phyloP scores from a whole-genome alignment of 2,888 invertebrate species.

The Drosophila antonietae region DNA sequence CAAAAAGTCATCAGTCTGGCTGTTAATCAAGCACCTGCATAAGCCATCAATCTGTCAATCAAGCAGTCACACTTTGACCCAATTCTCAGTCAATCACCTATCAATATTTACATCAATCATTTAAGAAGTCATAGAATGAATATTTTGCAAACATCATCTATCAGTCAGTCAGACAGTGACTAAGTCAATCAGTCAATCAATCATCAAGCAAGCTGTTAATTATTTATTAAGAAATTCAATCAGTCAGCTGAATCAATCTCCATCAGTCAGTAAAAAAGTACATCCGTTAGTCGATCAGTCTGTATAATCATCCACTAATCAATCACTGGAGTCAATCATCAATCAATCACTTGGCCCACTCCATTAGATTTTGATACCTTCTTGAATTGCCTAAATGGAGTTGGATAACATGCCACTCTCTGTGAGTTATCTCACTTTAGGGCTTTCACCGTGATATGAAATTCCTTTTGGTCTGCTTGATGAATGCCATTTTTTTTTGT shows the following conservation, averaged over 20 bases:
- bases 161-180: not conserved
- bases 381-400: too few relatives aligned
- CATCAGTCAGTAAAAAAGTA: not conserved
- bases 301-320: not conserved
- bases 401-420: not conserved
- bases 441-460: not conserved
- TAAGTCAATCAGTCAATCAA: not conserved
- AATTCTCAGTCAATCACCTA: not conserved
- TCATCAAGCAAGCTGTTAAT: not conserved
- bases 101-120: not conserved
- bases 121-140: not conserved
- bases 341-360: not conserved
- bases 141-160: not conserved
- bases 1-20: too few relatives aligned
- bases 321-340: not conserved
- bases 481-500: slow-evolving; percentile 1
- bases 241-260: not conserved
- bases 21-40: too few relatives aligned
- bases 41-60: too few relatives aligned
- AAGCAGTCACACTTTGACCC: not conserved
- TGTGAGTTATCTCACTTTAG: not conserved
- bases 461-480: slow-evolving; percentile 7
- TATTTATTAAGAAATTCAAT: not conserved
- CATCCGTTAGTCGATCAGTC: not conserved
- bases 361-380: not conserved